Percentiles rank a stretch among this genome's conserved stretches.
Conservation (phyloP, 2,797 vertebrate species). For the Onychomys torridus region DNA sequence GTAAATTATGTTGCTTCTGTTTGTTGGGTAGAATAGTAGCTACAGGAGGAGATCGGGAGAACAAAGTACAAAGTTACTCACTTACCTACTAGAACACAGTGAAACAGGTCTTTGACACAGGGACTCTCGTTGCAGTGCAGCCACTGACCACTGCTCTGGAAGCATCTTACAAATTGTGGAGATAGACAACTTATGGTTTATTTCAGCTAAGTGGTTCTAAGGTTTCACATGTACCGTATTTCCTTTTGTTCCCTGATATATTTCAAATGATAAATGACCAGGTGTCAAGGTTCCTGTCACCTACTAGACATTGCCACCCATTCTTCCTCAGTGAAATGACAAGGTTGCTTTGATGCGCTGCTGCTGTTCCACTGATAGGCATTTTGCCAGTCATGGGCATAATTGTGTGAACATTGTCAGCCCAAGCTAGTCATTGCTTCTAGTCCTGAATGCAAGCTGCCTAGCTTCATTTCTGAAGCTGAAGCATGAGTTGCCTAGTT, state of each 20-base stretch:
- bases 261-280: conserved; percentile 74
- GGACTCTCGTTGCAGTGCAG: neutral
- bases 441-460: conserved; percentile 57
- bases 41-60: neutral
- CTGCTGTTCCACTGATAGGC: conserved; percentile 72
- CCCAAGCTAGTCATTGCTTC: conserved; percentile 72
- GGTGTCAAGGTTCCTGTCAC: conserved; percentile 80
- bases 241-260: conserved; percentile 66
- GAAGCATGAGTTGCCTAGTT: conserved; percentile 46
- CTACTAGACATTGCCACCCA: conserved; percentile 76
- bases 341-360: conserved; percentile 52
- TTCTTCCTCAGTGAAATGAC: conserved; percentile 68
- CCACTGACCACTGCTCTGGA: neutral
- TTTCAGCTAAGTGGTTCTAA: conserved; percentile 65
- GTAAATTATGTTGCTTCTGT: neutral
- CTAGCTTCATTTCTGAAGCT: conserved; percentile 66
- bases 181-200: neutral
- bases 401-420: conserved; percentile 64
- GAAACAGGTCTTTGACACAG: neutral
- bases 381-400: conserved; percentile 76
- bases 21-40: neutral
- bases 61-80: neutral
- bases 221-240: conserved; percentile 1
- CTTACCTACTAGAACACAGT: neutral
- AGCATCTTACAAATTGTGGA: neutral